A percentile compares a stretch with the other conserved stretches of the same genome.
phyloP scores from a whole-genome alignment of 2,113 vertebrate species.

The Tychaedon coryphoeus region DNA sequence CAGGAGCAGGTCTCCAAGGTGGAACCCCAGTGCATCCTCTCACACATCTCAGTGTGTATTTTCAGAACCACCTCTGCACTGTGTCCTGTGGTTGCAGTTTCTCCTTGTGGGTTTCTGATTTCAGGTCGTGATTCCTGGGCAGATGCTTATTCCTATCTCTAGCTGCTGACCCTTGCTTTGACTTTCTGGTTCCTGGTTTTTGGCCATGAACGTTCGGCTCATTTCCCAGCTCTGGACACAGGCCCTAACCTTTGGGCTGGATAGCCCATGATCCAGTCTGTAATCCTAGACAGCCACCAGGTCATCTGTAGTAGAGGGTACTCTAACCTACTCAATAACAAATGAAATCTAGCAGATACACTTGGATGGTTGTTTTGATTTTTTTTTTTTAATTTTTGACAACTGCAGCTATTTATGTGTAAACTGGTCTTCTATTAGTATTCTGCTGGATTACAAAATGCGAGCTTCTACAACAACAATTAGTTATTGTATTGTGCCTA shows the following conservation, averaged over 20 bases:
- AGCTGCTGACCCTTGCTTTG: slow-evolving; percentile 34
- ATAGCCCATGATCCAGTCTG: neutral
- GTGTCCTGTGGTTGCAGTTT: neutral
- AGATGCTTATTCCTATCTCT: slow-evolving; percentile 4
- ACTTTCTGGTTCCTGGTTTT: slow-evolving; percentile 43
- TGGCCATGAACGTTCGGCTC: neutral
- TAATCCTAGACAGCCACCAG: slow-evolving; percentile 33
- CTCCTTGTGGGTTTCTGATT: slow-evolving; percentile 5
- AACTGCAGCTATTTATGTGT: neutral
- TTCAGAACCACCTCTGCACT: neutral
- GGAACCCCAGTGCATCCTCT: neutral
- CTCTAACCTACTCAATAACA: neutral
- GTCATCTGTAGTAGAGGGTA: slow-evolving; percentile 15
- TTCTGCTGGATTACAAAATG: neutral
- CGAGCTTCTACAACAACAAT: neutral
- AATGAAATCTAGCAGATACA: neutral
- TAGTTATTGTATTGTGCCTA: neutral
- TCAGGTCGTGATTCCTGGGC: neutral
- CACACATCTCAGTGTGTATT: fast-evolving
- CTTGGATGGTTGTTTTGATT: neutral
- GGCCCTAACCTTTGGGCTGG: slow-evolving; percentile 53
- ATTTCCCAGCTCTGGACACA: slow-evolving; percentile 15
- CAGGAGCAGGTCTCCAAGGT: neutral
- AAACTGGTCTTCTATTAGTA: neutral
- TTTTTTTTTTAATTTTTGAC: neutral